Evolutionary conservation across 2,113 vertebrate species (phyloP).

Genomic region (Argyrosomus japonicus): DNA sequence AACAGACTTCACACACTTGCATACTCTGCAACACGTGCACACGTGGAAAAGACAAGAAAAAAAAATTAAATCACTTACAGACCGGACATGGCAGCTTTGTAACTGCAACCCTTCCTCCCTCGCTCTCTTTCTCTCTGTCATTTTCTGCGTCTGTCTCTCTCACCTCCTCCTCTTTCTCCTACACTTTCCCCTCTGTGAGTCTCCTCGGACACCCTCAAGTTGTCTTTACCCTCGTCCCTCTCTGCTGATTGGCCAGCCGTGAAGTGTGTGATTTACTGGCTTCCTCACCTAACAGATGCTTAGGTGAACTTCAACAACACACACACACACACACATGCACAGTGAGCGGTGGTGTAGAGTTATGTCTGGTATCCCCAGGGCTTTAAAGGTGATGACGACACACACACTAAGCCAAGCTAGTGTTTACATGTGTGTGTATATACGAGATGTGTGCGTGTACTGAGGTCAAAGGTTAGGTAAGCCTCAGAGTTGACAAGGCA

Average conservation of each 20-base stretch:
- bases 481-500: constrained; percentile 61
- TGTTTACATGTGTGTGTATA: constrained; percentile 38
- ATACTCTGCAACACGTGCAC: constrained; percentile 8
- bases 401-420: constrained; percentile 21
- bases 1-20: constrained; percentile 13
- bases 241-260: constrained; percentile 70
- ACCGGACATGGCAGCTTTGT: constrained; percentile 61
- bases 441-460: constrained; percentile 20
- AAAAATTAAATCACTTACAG: constrained; percentile 69
- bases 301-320: constrained; percentile 59
- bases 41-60: constrained; percentile 16
- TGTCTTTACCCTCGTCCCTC: constrained; percentile 47
- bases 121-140: constrained; percentile 75
- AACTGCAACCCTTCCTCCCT: constrained; percentile 68
- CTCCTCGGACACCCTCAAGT: constrained; percentile 52
- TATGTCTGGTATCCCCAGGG: constrained; percentile 53
- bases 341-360: constrained; percentile 26
- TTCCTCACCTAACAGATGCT: constrained; percentile 76
- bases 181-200: constrained; percentile 52
- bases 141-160: constrained; percentile 50
- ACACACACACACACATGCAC: constrained; percentile 23
- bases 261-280: constrained; percentile 71
- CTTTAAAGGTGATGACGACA: constrained; percentile 41
- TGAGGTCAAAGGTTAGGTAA: constrained; percentile 78
- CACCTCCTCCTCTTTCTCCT: constrained; percentile 49